Percentiles rank a stretch among this genome's conserved stretches.
phyloP scores from a whole-genome alignment of 2,113 vertebrate species.

The Fulmarus glacialis region DNA sequence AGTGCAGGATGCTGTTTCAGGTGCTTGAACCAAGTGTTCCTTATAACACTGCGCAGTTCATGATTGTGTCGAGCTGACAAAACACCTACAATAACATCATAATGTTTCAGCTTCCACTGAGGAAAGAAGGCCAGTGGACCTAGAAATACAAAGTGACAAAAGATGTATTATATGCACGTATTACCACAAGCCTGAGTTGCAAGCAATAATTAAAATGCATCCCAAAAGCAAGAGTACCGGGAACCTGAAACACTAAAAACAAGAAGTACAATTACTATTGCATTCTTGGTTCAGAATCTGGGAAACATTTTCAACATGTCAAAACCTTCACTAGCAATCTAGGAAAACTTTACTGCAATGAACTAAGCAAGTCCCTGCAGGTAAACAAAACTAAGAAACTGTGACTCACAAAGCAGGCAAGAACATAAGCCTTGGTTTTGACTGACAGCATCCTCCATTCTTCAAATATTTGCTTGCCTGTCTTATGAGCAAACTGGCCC shows the following conservation, averaged over 20 bases:
- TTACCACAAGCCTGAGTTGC: not conserved
- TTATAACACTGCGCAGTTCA: slow-evolving; percentile 87
- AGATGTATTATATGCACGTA: not conserved
- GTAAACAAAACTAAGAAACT: not conserved
- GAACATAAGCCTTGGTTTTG: not conserved
- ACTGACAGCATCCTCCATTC: not conserved
- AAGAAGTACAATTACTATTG: not conserved
- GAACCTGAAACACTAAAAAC: not conserved
- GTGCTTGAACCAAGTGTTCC: slow-evolving; percentile 91
- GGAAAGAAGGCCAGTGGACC: slow-evolving; percentile 67
- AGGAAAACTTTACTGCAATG: not conserved
- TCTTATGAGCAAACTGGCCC: not conserved
- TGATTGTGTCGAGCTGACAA: slow-evolving; percentile 90
- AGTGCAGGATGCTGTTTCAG: slow-evolving; percentile 81
- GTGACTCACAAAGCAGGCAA: not conserved
- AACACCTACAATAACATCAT: slow-evolving; percentile 91
- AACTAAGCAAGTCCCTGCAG: not conserved
- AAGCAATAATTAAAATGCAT: not conserved
- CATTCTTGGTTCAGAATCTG: not conserved
- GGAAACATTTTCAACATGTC: not conserved
- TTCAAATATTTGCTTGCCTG: not conserved
- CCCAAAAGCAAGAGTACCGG: not conserved
- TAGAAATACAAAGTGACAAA: slow-evolving; percentile 51
- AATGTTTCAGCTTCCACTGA: slow-evolving; percentile 72
- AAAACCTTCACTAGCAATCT: not conserved